phyloP scores from a whole-genome alignment of 2,888 invertebrate species.

The Pristionchus japonicus region DNA sequence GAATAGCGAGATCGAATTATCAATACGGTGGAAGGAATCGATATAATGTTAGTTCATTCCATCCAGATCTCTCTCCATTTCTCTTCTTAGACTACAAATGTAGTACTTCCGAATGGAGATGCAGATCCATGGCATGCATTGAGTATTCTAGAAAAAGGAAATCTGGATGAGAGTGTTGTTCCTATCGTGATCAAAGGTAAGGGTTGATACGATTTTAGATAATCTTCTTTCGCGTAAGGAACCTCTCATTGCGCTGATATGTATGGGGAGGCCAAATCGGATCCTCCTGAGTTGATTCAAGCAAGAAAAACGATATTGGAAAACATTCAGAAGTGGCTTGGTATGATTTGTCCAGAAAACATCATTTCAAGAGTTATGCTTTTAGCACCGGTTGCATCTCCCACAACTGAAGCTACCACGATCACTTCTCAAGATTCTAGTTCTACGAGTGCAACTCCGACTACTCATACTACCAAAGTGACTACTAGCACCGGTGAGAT shows the following conservation, averaged over 20 bases:
- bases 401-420: not conserved
- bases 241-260: conserved; percentile 68
- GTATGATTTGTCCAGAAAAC: not conserved
- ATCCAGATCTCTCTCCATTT: not conserved
- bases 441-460: not conserved
- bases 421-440: not conserved
- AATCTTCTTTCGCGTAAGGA: conserved; percentile 40
- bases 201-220: not conserved
- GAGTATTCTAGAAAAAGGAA: conserved; percentile 6
- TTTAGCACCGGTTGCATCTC: not conserved
- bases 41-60: conserved; percentile 47
- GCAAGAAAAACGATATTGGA: not conserved
- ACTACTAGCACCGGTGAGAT: not conserved
- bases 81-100: conserved; percentile 53
- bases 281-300: not conserved
- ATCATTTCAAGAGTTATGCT: no score
- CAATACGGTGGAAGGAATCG: conserved; percentile 54
- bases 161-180: conserved; percentile 45
- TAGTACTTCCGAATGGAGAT: conserved; percentile 60
- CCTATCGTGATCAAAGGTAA: conserved; percentile 47
- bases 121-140: conserved; percentile 50
- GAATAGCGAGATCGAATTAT: not conserved
- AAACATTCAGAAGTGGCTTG: conserved; percentile 1
- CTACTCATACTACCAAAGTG: not conserved
- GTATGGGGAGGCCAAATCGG: conserved; percentile 48